A percentile compares a stretch with the other conserved stretches of the same genome.
Conservation (phyloP, 1,140 invertebrate genomes). For the Sarcophaga peregrina region DNA sequence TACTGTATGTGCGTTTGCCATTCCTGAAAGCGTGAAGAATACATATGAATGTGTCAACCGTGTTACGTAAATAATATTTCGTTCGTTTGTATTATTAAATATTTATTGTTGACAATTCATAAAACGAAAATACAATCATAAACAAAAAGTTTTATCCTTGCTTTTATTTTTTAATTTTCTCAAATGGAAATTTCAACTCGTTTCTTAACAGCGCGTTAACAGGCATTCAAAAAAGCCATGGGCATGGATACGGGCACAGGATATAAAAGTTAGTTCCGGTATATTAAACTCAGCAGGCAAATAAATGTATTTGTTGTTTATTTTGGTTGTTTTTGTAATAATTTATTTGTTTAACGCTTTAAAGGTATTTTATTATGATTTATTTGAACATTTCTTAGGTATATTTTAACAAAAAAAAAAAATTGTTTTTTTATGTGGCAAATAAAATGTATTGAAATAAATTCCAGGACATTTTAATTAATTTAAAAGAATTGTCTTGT, state of each 20-base stretch:
- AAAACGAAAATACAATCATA: background rate
- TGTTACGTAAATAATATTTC: no score
- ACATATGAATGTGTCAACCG: no score
- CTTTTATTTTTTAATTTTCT: background rate
- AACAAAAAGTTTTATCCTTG: no score
- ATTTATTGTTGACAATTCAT: background rate
- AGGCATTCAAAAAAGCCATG: no score
- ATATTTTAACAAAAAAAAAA: no score
- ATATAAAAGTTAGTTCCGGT: constrained; percentile 12
- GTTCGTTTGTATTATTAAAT: background rate
- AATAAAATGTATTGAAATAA: no score
- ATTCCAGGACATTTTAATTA: no score
- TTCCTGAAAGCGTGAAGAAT: no score
- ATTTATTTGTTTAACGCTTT: background rate
- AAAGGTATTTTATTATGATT: constrained; percentile 10
- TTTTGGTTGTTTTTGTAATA: no score
- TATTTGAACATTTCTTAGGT: constrained; percentile 8
- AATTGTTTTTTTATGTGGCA: no score
- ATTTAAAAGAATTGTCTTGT: no score
- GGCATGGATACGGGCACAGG: background rate
- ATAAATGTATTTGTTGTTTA: background rate
- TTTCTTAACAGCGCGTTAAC: background rate
- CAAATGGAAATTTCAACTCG: background rate
- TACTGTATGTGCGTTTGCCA: background rate
- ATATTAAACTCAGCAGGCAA: background rate